phyloP scores from a whole-genome alignment of 2,797 vertebrate genomes.

The Perdix hodgsoniae region DNA sequence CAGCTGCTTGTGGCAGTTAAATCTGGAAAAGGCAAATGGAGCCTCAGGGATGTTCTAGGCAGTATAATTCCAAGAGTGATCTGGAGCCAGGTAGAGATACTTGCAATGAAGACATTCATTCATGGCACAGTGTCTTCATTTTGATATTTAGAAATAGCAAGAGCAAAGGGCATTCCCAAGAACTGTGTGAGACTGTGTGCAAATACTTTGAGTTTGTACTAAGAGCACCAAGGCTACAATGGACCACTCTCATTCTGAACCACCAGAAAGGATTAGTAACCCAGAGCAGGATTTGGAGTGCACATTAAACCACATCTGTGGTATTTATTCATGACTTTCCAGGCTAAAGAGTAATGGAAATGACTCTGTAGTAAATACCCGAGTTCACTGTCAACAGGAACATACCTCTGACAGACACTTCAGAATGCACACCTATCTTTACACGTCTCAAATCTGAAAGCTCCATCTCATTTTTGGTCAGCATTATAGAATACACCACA shows the following conservation, averaged over 20 bases:
- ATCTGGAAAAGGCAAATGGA: neutral
- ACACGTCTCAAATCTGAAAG: neutral
- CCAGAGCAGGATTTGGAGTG: neutral
- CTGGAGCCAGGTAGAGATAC: neutral
- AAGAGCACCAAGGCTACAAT: neutral
- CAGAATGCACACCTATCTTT: neutral
- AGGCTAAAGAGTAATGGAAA: neutral
- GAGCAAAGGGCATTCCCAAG: neutral
- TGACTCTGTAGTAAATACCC: neutral
- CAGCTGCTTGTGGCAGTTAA: neutral
- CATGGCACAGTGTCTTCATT: neutral
- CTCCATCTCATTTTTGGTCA: neutral
- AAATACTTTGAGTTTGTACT: neutral
- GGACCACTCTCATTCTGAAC: neutral
- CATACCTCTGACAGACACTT: neutral
- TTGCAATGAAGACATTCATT: neutral
- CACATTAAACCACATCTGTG: neutral
- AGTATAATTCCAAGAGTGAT: neutral
- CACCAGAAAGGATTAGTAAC: neutral
- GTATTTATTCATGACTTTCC: neutral
- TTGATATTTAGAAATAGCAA: neutral
- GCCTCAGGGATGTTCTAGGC: fast-evolving
- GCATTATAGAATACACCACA: neutral
- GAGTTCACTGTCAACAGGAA: neutral
- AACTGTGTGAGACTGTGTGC: fast-evolving